Conservation (phyloP, 2,113 vertebrate species). For the Castor canadensis region DNA sequence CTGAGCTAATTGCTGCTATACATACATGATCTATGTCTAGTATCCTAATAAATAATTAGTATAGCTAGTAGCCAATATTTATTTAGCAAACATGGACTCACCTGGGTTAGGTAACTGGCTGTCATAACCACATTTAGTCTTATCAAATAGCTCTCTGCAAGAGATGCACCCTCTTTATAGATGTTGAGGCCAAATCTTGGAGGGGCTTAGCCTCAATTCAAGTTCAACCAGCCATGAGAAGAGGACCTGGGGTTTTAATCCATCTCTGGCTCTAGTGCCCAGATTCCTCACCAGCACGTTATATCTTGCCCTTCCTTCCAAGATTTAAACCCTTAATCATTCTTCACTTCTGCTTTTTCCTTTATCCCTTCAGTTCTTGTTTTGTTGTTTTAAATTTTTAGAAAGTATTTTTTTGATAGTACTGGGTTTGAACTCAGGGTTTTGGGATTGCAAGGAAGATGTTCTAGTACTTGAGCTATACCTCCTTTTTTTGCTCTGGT, state of each 20-base stretch:
- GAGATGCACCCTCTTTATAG: accelerated
- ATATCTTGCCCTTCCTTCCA: background rate
- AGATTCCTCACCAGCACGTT: background rate
- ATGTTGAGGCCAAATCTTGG: background rate
- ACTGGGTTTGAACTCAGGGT: too few relatives aligned
- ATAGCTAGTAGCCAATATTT: background rate
- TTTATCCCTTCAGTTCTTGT: background rate
- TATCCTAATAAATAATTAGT: background rate
- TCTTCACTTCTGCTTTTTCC: background rate
- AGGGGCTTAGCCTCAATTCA: background rate
- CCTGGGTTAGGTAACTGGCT: background rate
- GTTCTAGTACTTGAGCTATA: too few relatives aligned
- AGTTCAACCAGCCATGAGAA: background rate
- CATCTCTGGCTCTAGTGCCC: background rate
- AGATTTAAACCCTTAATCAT: background rate
- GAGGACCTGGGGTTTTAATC: background rate
- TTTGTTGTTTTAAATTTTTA: background rate
- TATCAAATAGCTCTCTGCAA: background rate
- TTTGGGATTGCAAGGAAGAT: too few relatives aligned
- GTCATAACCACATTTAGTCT: too few relatives aligned
- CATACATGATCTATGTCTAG: background rate
- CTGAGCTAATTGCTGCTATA: background rate
- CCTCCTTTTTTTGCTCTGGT: too few relatives aligned
- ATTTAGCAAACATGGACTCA: background rate
- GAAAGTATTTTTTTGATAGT: too few relatives aligned